These are phyloP conservation scores for Drosophila subobscura DNA, from an alignment of 1,140 invertebrate genomes.

Conservation along the genomic window DNA sequence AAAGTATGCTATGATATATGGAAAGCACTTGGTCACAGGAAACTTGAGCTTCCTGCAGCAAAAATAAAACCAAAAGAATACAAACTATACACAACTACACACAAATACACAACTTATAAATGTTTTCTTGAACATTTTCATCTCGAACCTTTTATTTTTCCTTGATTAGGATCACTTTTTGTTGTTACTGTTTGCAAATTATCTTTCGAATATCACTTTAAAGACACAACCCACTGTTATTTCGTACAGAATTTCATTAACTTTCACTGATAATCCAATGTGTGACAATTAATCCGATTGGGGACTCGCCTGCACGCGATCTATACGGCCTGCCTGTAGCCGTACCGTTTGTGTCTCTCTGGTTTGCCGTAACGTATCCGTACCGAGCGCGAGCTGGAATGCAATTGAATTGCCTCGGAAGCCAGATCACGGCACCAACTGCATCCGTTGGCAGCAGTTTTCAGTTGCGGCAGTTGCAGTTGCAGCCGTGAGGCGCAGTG, in stretches of 20 bases:
- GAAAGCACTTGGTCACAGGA: too few species aligned
- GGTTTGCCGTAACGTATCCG: slow-evolving; percentile 51
- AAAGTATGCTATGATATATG: slow-evolving; percentile 23
- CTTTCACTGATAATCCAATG: slow-evolving; percentile 72
- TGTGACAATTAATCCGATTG: slow-evolving; percentile 18
- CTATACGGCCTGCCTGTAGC: slow-evolving; percentile 23
- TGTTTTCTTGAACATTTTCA: too few species aligned
- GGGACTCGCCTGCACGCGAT: not conserved
- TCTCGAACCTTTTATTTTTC: too few species aligned
- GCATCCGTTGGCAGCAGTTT: slow-evolving; percentile 45
- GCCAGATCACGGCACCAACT: slow-evolving; percentile 43
- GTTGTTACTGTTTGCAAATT: too few species aligned
- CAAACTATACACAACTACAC: too few species aligned
- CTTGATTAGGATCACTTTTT: too few species aligned
- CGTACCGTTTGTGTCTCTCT: slow-evolving; percentile 15
- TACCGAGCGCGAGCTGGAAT: slow-evolving; percentile 79
- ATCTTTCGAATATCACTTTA: too few species aligned
- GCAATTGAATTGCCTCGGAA: slow-evolving; percentile 62
- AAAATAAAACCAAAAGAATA: too few species aligned
- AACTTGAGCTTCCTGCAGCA: too few species aligned
- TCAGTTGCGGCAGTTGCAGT: slow-evolving; percentile 3
- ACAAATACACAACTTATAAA: too few species aligned
- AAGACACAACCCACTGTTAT: not conserved
- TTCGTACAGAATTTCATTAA: slow-evolving; percentile 2
- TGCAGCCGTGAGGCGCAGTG: slow-evolving; percentile 2